Evolutionary conservation across 2,888 invertebrate species (phyloP).

Genomic region (Eristalis pertinax): DNA sequence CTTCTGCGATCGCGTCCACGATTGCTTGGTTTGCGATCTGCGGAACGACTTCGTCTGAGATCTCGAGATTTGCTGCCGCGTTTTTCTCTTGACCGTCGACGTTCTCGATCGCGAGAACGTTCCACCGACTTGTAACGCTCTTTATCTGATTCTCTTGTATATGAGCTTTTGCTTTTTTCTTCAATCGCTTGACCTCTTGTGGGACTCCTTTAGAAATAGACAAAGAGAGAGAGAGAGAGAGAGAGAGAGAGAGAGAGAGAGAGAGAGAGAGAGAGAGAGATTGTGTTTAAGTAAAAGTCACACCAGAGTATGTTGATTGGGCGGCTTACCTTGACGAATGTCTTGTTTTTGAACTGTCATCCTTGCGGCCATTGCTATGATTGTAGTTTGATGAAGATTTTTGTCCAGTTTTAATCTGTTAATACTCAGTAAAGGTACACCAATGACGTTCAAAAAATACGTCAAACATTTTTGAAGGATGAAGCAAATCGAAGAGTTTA

Average conservation of each 20-base stretch:
- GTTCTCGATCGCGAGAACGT: constrained; percentile 73
- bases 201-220: constrained; percentile 75
- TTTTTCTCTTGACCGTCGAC: constrained; percentile 78
- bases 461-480: constrained; percentile 74
- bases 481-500: constrained; percentile 74
- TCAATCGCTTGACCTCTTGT: constrained; percentile 77
- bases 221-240: not conserved
- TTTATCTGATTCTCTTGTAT: constrained; percentile 78
- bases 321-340: constrained; percentile 74
- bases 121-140: constrained; percentile 76
- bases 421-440: constrained; percentile 74
- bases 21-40: constrained; percentile 73
- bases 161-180: constrained; percentile 77
- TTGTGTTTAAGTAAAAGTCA: too few relatives aligned
- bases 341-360: constrained; percentile 68
- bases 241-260: too few relatives aligned
- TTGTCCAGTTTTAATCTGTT: constrained; percentile 73
- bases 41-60: constrained; percentile 74
- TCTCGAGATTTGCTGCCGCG: constrained; percentile 72
- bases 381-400: constrained; percentile 42
- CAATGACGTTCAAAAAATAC: constrained; percentile 74
- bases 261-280: too few relatives aligned
- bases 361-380: constrained; percentile 64
- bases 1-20: constrained; percentile 77
- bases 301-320: not conserved